These are phyloP conservation scores for Mus spretus DNA, from an alignment of 2,797 vertebrate genomes.

Conservation along the genomic window DNA sequence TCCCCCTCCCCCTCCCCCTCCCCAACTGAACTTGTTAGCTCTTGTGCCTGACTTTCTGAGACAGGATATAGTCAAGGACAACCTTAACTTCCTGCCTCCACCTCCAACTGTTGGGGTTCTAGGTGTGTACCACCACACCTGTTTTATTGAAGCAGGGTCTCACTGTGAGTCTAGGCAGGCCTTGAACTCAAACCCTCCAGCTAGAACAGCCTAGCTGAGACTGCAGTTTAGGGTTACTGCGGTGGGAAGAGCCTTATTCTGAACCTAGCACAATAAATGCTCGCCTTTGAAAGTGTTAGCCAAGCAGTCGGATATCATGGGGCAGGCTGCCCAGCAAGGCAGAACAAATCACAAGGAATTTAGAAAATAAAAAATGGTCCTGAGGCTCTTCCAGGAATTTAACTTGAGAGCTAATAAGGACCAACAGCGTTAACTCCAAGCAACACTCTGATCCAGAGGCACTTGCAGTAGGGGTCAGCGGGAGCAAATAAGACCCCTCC, in stretches of 20 bases:
- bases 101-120: background rate
- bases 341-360: background rate
- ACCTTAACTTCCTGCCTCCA: background rate
- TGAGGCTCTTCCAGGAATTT: background rate
- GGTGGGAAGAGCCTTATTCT: constrained; percentile 1
- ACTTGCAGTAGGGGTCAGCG: background rate
- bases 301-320: background rate
- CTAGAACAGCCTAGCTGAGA: background rate
- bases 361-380: background rate
- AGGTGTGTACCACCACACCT: background rate
- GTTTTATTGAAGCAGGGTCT: background rate
- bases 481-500: background rate
- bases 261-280: background rate
- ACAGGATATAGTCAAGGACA: background rate
- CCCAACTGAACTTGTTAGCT: background rate
- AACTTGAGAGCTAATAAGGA: background rate
- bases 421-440: background rate
- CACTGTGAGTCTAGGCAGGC: background rate
- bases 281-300: background rate
- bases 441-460: background rate
- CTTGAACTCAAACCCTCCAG: background rate
- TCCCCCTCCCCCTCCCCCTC: too few species aligned
- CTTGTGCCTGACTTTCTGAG: background rate
- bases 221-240: background rate
- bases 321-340: background rate